A percentile compares a stretch with the other conserved stretches of the same genome.
These are phyloP conservation scores for Pedionomus torquatus DNA, from an alignment of 2,113 vertebrate genomes.

Conservation along the genomic window DNA sequence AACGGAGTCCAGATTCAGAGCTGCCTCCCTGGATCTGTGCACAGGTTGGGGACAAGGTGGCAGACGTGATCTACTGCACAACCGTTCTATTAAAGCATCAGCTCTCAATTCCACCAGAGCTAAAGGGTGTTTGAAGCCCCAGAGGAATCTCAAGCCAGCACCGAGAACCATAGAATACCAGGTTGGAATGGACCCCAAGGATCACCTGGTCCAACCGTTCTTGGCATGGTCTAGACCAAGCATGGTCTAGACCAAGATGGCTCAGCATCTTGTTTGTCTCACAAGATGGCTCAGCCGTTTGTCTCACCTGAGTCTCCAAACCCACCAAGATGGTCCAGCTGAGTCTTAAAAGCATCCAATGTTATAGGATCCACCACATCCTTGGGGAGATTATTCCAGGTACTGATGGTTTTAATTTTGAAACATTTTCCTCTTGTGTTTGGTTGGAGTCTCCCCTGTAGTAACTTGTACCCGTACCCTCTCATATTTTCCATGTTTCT, in stretches of 20 bases:
- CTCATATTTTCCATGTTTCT: neutral
- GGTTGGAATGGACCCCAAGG: neutral
- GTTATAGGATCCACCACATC: neutral
- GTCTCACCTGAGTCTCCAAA: no score
- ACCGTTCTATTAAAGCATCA: fast-evolving
- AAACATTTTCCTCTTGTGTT: neutral
- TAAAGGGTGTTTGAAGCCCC: neutral
- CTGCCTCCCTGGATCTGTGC: fast-evolving
- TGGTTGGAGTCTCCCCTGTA: neutral
- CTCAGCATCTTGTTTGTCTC: no score
- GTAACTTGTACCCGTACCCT: neutral
- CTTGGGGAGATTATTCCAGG: neutral
- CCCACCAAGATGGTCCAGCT: no score
- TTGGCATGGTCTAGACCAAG: neutral
- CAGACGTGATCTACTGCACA: neutral
- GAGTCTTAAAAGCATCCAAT: neutral
- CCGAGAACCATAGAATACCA: neutral
- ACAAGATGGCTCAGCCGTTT: no score
- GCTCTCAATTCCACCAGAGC: neutral
- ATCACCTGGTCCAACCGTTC: neutral
- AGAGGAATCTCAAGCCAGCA: neutral
- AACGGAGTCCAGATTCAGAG: fast-evolving
- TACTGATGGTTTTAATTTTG: neutral
- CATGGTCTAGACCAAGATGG: neutral
- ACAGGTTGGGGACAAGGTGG: fast-evolving